Evolutionary conservation across 2,113 vertebrate species (phyloP).

Genomic region (Tetrax tetrax): DNA sequence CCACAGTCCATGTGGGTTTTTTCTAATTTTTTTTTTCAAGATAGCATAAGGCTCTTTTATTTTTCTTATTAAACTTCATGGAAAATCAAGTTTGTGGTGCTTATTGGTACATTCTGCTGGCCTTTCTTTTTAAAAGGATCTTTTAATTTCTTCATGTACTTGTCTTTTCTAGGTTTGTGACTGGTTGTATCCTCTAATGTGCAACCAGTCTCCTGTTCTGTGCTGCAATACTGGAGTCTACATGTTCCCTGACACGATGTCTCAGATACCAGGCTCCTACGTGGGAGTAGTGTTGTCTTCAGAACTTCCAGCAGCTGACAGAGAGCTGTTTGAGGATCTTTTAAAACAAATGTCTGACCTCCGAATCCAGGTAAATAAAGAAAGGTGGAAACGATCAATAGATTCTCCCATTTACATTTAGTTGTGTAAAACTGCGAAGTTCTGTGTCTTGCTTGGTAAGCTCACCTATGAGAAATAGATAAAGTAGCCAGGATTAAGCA

Average conservation of each 20-base stretch:
- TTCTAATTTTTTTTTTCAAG: neutral
- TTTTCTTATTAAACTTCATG: neutral
- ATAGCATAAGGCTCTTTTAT: neutral
- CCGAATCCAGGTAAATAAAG: slow-evolving; percentile 85
- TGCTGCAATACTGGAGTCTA: slow-evolving; percentile 92
- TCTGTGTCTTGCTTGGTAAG: neutral
- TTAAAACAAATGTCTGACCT: slow-evolving; percentile 94
- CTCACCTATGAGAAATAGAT: neutral
- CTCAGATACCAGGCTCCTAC: slow-evolving; percentile 85
- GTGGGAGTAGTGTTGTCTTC: slow-evolving; percentile 94
- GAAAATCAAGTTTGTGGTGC: neutral
- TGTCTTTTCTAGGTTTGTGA: slow-evolving; percentile 86
- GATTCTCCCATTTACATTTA: neutral
- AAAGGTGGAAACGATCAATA: neutral
- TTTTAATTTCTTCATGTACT: neutral
- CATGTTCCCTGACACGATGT: slow-evolving; percentile 96
- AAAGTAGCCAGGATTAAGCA: neutral
- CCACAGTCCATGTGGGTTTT: accelerated
- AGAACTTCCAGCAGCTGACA: slow-evolving; percentile 84
- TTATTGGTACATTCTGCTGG: neutral
- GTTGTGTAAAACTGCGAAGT: neutral
- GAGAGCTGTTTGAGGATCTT: slow-evolving; percentile 88
- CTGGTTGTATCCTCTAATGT: slow-evolving; percentile 94
- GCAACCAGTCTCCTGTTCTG: slow-evolving; percentile 87
- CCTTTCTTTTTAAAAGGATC: neutral